Percentiles rank a stretch among this genome's conserved stretches.
phyloP scores from a whole-genome alignment of 2,113 vertebrate species.

The Dicaeum eximium region DNA sequence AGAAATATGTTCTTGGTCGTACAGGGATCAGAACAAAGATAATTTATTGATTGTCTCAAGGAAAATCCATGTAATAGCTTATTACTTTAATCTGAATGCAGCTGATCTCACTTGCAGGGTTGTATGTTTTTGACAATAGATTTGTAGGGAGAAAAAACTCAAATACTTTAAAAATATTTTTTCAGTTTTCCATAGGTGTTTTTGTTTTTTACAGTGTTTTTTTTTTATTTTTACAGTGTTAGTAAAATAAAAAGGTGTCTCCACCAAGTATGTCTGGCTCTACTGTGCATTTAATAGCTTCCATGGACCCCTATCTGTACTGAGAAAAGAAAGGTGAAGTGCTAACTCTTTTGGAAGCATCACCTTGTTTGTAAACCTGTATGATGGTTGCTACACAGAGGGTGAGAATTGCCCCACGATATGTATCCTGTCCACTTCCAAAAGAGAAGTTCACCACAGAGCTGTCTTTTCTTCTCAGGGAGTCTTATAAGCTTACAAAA shows the following conservation, averaged over 20 bases:
- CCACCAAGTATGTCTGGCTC: not conserved
- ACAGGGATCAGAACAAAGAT: not conserved
- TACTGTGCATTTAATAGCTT: not conserved
- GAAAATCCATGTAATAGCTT: not conserved
- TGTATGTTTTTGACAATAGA: not conserved
- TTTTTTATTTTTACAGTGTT: too few species aligned
- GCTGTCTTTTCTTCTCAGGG: not conserved
- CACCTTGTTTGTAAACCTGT: not conserved
- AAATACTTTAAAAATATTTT: not conserved
- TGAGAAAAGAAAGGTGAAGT: not conserved
- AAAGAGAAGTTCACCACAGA: not conserved
- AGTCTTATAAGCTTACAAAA: not conserved
- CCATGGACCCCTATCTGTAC: not conserved
- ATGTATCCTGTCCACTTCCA: not conserved
- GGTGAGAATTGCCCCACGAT: not conserved
- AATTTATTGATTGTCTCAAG: not conserved
- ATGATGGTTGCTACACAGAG: not conserved
- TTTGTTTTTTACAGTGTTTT: too few species aligned
- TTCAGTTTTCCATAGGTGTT: not conserved
- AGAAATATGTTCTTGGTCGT: accelerated
- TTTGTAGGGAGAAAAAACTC: accelerated
- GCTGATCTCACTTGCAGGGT: not conserved
- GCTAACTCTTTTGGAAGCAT: not conserved
- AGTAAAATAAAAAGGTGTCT: not conserved
- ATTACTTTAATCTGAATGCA: not conserved